Evolutionary conservation across 2,888 invertebrate species (phyloP), one percentile per base, ranked within the genome.

Genomic region (Muschampia plurimacula): DNA sequence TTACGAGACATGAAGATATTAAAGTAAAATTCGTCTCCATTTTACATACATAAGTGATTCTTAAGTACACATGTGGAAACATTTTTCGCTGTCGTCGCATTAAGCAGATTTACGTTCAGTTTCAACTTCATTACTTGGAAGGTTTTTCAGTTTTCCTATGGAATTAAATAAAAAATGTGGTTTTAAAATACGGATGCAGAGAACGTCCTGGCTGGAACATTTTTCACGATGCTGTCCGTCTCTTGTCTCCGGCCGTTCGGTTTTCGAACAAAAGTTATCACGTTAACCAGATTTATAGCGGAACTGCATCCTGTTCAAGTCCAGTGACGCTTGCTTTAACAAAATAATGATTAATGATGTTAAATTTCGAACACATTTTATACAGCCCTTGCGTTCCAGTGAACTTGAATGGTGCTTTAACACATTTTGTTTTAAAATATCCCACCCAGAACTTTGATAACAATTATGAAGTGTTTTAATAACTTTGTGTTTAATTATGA

Each of bases 141-240:
- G 79, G 79, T 74, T 82, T 87, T 86, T 84, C 77, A 78, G 77
- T 77, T 78, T 78, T 77, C 44, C 57, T 12, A 74, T 72, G 71
- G 76, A 74, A 76, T 75, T 72, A 75, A 76, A 77, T 78, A 78
- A 76, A 74, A 71, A 76, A 78, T 76, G 76, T 63, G 75, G 73
- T 76, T 79, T 77, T 74, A 78, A 77, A 74, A 68, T 65, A 73
- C 70, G 68, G 67, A 74, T 74, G 69, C 73, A 57, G 55, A 49
- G 9, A 44, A 52, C 39, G 55, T 15, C 67, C 74, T 69, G 74
- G 76, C 70, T 36, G 70, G 75, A 76, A 83, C 86, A 86, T 86
- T 86, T 89, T 86, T 87, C 84, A 86, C 82, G 79, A 85, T 80
- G 79, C 74, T 77, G 77, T 83, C 86, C 85, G 84, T 88, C 84